phyloP scores from a whole-genome alignment of 1,140 invertebrate species.

The Bombus turneri region DNA sequence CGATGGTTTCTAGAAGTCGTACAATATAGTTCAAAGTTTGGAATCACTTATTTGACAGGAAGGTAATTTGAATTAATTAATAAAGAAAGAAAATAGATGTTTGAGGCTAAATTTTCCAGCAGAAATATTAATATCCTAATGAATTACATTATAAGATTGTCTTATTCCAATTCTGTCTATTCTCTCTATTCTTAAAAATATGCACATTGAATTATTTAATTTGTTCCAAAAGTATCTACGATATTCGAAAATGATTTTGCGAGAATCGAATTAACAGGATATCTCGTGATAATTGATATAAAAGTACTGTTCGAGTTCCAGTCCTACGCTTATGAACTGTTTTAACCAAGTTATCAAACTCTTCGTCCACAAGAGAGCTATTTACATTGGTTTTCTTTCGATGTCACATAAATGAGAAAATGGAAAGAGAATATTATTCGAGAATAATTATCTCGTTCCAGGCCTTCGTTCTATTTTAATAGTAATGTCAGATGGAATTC shows the following conservation, averaged over 20 bases:
- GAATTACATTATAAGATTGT: no score
- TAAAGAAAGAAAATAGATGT: no score
- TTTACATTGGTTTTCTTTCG: not conserved
- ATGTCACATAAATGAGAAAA: not conserved
- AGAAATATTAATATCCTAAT: no score
- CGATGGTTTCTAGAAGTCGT: not conserved
- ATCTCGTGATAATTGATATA: not conserved
- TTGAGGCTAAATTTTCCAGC: no score
- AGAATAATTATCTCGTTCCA: not conserved
- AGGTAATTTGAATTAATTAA: no score
- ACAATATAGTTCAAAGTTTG: not conserved
- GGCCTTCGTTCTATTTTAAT: not conserved
- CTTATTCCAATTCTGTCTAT: no score
- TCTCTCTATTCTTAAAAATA: not conserved
- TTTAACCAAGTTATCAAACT: not conserved
- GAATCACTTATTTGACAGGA: no score
- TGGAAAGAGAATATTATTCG: not conserved
- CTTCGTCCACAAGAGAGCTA: not conserved
- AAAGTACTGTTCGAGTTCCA: not conserved
- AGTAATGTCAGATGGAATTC: not conserved
- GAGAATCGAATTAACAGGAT: not conserved
- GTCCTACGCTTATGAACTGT: not conserved
- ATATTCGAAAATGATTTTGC: not conserved
- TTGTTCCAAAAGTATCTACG: not conserved
- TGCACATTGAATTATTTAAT: not conserved